These are phyloP conservation scores for Centruroides vittatus DNA, from an alignment of 1,140 invertebrate species.

Conservation along the genomic window DNA sequence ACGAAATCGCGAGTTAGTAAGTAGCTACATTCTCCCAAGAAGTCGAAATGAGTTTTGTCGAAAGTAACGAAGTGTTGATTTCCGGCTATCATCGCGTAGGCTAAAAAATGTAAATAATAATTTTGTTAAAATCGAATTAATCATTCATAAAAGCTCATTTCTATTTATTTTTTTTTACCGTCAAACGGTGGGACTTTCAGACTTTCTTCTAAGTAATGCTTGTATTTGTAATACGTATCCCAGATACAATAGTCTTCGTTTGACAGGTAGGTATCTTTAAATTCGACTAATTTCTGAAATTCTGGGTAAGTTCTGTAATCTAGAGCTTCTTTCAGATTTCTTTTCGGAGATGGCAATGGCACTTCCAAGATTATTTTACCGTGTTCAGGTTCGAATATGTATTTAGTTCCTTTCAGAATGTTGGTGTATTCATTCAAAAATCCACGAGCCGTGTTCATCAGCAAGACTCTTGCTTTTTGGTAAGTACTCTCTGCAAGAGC, in stretches of 20 bases:
- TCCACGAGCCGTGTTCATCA: neutral
- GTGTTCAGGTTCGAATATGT: constrained; percentile 4
- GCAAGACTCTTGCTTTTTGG: neutral
- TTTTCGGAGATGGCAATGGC: neutral
- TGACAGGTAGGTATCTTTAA: neutral
- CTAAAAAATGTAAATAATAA: neutral
- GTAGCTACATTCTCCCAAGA: constrained; percentile 68
- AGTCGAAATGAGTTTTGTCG: constrained; percentile 58
- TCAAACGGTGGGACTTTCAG: constrained; percentile 10
- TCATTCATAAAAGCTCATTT: neutral
- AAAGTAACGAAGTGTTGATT: constrained; percentile 74
- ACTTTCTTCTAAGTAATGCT: constrained; percentile 6
- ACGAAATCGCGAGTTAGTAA: constrained; percentile 66
- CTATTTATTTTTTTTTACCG: neutral
- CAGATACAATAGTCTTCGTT: constrained; percentile 15
- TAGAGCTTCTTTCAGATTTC: constrained; percentile 5
- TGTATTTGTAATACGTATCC: constrained; percentile 13
- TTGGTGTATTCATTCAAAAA: constrained; percentile 7
- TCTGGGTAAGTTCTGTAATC: constrained; percentile 9
- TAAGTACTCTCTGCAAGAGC: neutral
- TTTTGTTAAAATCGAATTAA: neutral
- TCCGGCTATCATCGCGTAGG: constrained; percentile 47
- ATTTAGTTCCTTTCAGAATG: constrained; percentile 4
- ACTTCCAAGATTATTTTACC: constrained; percentile 7
- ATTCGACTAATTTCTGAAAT: constrained; percentile 4